phyloP scores from a whole-genome alignment of 1,140 invertebrate genomes.

The Pemphigus obesinymphae region DNA sequence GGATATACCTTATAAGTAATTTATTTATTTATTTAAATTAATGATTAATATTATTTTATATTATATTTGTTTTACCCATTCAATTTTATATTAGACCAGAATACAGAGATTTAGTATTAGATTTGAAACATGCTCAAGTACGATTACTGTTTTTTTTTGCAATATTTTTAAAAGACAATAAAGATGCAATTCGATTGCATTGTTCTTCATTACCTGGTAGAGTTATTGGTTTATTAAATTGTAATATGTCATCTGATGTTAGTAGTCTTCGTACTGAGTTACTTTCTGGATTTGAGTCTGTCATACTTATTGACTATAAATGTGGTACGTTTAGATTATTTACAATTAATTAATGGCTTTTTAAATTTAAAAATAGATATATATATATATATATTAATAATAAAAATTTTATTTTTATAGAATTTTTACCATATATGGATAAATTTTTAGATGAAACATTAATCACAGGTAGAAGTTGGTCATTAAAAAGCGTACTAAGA shows the following conservation, averaged over 20 bases:
- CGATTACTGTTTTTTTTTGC: constrained; percentile 24
- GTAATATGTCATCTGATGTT: constrained; percentile 1
- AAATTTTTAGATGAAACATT: constrained; percentile 32
- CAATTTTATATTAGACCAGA: background rate
- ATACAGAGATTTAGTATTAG: constrained; percentile 7
- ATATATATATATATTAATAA: background rate
- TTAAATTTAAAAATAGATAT: background rate
- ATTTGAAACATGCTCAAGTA: constrained; percentile 33
- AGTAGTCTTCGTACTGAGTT: constrained; percentile 22
- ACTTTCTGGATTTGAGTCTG: constrained; percentile 14
- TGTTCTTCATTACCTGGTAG: background rate
- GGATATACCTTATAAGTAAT: constrained; percentile 26
- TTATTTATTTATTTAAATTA: background rate
- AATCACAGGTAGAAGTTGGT: constrained; percentile 26
- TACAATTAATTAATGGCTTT: background rate
- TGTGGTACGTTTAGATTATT: background rate
- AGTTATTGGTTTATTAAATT: constrained; percentile 14
- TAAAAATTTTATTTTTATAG: background rate
- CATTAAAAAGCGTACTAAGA: constrained; percentile 13
- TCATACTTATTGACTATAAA: constrained; percentile 17
- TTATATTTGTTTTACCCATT: background rate
- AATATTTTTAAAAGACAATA: background rate
- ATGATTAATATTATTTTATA: background rate
- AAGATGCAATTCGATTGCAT: background rate
- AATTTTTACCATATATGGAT: constrained; percentile 34